Percentiles rank a stretch among this genome's conserved stretches.
These are phyloP conservation scores for Nibea coibor DNA, from an alignment of 2,113 vertebrate species.

Conservation along the genomic window DNA sequence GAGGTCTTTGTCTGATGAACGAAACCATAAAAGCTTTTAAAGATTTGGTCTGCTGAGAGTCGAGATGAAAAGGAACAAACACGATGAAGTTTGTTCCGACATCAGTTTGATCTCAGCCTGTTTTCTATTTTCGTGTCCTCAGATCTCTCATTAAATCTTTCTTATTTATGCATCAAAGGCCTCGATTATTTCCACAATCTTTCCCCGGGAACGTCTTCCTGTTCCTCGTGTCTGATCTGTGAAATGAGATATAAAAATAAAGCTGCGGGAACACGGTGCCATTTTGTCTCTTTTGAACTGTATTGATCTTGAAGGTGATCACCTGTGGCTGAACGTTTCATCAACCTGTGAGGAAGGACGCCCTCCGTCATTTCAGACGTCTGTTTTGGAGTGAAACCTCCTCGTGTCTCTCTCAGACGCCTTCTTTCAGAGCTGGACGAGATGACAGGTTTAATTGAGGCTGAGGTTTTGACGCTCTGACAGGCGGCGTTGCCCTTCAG, in stretches of 20 bases:
- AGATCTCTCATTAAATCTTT: constrained; percentile 2
- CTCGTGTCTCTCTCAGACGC: background rate
- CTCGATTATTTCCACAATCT: constrained; percentile 1
- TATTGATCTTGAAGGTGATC: background rate
- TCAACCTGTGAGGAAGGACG: background rate
- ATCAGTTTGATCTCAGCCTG: constrained; percentile 4
- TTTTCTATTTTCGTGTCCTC: constrained; percentile 24
- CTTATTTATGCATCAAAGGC: constrained; percentile 36
- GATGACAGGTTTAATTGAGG: constrained; percentile 18
- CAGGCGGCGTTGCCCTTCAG: constrained; percentile 10
- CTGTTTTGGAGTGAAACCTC: constrained; percentile 8
- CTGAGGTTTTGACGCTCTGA: constrained; percentile 16
- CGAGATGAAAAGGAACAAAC: background rate
- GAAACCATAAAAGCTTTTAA: constrained; percentile 8
- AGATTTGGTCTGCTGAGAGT: background rate
- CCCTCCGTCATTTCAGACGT: constrained; percentile 15
- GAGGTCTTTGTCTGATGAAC: background rate
- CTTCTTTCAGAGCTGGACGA: background rate
- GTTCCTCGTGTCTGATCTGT: background rate
- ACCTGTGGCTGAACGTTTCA: background rate
- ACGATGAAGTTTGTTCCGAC: background rate
- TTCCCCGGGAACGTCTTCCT: background rate
- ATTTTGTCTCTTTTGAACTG: background rate
- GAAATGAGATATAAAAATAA: background rate
- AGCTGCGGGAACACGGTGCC: background rate